Evolutionary conservation across 2,797 vertebrate genomes (phyloP), one percentile per base, ranked within the genome.

Genomic region (Neostethus bicornis): DNA sequence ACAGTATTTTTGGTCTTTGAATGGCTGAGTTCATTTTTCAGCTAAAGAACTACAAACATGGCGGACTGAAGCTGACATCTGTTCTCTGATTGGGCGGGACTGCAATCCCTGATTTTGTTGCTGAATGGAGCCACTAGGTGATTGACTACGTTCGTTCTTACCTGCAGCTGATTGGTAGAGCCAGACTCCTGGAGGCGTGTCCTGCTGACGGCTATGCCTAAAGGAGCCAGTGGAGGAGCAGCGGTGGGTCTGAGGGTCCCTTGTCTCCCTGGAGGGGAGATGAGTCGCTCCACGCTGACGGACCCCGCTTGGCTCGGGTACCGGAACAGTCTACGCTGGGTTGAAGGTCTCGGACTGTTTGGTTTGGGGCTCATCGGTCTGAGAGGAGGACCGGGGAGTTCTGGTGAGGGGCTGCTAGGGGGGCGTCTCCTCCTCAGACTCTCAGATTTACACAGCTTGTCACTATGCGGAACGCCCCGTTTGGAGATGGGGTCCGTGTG

Each of bases 331-430:
- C 69, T 87, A 12, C 80, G 84, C 1, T 90, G 92, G 24, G 79
- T 67, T 1, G 44, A 26, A 1, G 91, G 80, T 43, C 87, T 86
- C 5, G 93, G 92, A 42, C 92, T 95, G 61, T 83, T 89, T 0
- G 95, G 94, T 70, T 96, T 96, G 24, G 94, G 95, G 80, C 94
- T 95, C 92, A 94, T 90, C 25, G 95, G 96, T 47, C 91, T 90
- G 29, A 87, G 79, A 2, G 95, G 95, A 67, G 83, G 82, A 25
- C 90, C 90, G 31, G 81, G 73, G 17, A 76, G 61, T 13, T 85
- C 71, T n/a, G n/a, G n/a, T n/a, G n/a, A n/a, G n/a, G 83, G 44
- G 28, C 90, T 85, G 8, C 84, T 77, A 23, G 78, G 75, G 4
- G 73, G 73, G 52, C 77, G 60, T 63, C 70, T 91, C 66, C 82